Evolutionary conservation across 1,140 invertebrate species (phyloP).

Genomic region (Solenopsis invicta): DNA sequence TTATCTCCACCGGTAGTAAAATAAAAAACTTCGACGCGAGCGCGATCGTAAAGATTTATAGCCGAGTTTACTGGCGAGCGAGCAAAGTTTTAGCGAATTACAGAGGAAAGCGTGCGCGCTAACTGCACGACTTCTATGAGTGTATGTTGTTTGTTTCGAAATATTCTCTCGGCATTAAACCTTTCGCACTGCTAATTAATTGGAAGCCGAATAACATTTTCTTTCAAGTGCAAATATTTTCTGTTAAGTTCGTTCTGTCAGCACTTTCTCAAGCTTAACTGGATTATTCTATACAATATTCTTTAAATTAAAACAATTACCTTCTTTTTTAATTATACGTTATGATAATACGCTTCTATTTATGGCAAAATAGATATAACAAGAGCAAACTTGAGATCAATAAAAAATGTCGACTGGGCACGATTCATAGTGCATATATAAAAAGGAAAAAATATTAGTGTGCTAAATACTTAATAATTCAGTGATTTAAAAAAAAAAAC

Average conservation of each 20-base stretch:
- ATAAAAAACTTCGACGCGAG: constrained; percentile 46
- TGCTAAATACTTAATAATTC: too few relatives aligned
- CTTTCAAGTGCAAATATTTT: background rate
- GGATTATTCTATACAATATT: background rate
- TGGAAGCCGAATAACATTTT: constrained; percentile 14
- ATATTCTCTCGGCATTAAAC: constrained; percentile 10
- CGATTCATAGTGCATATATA: too few relatives aligned
- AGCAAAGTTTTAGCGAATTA: constrained; percentile 57
- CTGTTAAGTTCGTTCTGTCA: background rate
- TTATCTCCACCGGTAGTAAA: constrained; percentile 48
- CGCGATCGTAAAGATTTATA: constrained; percentile 62
- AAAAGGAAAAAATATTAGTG: too few relatives aligned
- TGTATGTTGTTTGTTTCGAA: constrained; percentile 33
- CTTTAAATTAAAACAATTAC: background rate
- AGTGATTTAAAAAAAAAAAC: too few relatives aligned
- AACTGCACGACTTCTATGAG: constrained; percentile 43
- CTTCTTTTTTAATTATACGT: background rate
- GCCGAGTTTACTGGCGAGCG: constrained; percentile 46
- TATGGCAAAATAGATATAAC: background rate
- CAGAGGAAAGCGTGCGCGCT: constrained; percentile 18
- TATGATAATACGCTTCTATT: background rate
- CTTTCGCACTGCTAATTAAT: constrained; percentile 44
- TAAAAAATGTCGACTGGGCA: too few relatives aligned
- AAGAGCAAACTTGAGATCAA: background rate
- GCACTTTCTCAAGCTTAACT: background rate